Evolutionary conservation across 2,888 invertebrate species (phyloP), one percentile per base, ranked within the genome.

Genomic region (Acrobasis repandana): DNA sequence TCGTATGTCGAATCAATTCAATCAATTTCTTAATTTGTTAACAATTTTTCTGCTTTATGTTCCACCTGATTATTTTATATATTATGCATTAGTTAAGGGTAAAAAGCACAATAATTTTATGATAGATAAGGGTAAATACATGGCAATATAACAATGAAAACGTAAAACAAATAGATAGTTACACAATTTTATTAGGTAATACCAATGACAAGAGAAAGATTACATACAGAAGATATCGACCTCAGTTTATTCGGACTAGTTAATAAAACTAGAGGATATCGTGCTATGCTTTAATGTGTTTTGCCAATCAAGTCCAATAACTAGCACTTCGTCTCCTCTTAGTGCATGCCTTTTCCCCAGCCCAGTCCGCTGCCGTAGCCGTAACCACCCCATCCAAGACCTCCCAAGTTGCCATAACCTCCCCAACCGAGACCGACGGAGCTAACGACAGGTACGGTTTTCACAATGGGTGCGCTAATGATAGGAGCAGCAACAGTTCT

Each of bases 401-500:
- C 66, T 16, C 66, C 28, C 28, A 4, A 28, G 28, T 28, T 28
- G 28, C 28, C 28, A 28, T 28, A 28, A 0, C 71, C 68, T 49
- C 65, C 59, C 46, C 65, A 59, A 46, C 71, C 60, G 15, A 63
- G 56, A 56, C 76, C 69, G 38, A 49, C 28, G 63, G 36, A 28
- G 56, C 68, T 63, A 18, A 63, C 61, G 14, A 68, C 66, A 5
- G 71, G 65, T 51, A 83, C 79, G 36, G 76, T 73, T n/a, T 28
- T 62, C 34, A 80, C 65, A 3, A 86, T 69, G 5, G 86, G 84
- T 5, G 81, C 72, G 14, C 70, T 57, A 64, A 75, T 65, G 11
- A 79, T 65, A 0, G 80, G 75, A 0, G 79, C 76, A 9, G 77
- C 71, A 3, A 77, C 69, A 11, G 86, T 83, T 54, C 67, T 81